These are phyloP conservation scores for Brachyptera putata DNA, from an alignment of 2,888 invertebrate genomes.

Conservation along the genomic window DNA sequence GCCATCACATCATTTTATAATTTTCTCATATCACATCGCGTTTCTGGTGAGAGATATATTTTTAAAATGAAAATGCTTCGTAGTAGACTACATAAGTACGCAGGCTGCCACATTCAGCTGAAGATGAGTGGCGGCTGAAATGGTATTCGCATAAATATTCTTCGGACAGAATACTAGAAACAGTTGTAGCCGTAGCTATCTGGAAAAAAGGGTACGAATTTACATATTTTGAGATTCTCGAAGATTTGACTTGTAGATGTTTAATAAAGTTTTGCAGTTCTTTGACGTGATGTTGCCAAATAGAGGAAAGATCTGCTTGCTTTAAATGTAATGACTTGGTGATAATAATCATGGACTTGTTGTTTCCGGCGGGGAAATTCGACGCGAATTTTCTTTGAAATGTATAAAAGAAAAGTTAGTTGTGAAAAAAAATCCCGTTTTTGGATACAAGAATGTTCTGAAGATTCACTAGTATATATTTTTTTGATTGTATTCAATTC, in stretches of 20 bases:
- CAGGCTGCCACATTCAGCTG: neutral
- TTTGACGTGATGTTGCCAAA: neutral
- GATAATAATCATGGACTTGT: neutral
- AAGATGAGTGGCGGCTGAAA: constrained; percentile 2
- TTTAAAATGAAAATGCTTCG: no score
- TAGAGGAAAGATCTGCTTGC: constrained; percentile 5
- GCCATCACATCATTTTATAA: no score
- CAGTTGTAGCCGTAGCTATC: constrained; percentile 15
- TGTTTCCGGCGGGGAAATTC: no score
- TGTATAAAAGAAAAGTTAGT: no score
- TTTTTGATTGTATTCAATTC: no score
- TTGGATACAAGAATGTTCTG: no score
- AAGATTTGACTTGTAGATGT: constrained; percentile 26
- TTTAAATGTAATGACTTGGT: neutral
- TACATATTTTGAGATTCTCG: constrained; percentile 17
- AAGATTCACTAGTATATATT: no score
- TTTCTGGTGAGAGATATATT: no score
- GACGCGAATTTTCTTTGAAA: no score
- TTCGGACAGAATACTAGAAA: constrained; percentile 14
- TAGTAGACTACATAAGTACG: no score
- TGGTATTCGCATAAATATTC: constrained; percentile 13
- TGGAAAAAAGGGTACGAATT: neutral
- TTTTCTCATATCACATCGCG: no score
- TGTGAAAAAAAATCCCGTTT: no score
- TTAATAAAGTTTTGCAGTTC: constrained; percentile 4